phyloP scores from a whole-genome alignment of 2,113 vertebrate species.

The Oncorhynchus kisutch region DNA sequence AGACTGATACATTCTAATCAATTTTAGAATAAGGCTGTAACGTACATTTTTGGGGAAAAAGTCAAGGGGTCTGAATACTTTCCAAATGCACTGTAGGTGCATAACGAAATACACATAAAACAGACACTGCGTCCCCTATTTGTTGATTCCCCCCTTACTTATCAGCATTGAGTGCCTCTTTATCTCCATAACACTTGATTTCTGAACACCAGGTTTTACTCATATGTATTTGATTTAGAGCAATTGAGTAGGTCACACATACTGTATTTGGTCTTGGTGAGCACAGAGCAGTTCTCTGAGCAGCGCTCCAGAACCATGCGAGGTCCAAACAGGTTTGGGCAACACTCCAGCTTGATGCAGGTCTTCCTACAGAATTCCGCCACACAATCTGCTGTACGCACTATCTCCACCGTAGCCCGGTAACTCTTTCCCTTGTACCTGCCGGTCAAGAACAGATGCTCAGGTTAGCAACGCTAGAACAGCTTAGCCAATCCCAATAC shows the following conservation, averaged over 20 bases:
- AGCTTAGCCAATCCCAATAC: no score
- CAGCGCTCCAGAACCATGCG: conserved; percentile 94
- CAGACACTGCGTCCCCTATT: no score
- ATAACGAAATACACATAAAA: no score
- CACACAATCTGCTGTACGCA: conserved; percentile 91
- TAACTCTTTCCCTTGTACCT: conserved; percentile 99
- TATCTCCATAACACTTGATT: no score
- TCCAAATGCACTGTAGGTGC: no score
- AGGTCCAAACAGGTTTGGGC: conserved; percentile 95
- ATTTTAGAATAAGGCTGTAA: no score
- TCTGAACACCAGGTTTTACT: no score
- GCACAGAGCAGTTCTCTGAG: conserved; percentile 95
- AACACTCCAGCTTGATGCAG: conserved; percentile 94
- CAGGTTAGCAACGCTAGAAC: not conserved
- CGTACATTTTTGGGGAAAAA: no score
- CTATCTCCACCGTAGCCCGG: conserved; percentile 92
- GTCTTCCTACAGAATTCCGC: conserved; percentile 95
- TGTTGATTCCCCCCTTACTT: no score
- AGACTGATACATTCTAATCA: no score
- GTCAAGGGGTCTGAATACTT: no score
- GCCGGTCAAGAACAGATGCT: conserved; percentile 6
- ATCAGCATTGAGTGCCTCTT: no score
- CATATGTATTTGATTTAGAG: not conserved
- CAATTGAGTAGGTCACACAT: conserved; percentile 57
- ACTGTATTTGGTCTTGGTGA: conserved; percentile 99